Conservation (phyloP, 2,113 vertebrate species). For the Chaetodon auriga region DNA sequence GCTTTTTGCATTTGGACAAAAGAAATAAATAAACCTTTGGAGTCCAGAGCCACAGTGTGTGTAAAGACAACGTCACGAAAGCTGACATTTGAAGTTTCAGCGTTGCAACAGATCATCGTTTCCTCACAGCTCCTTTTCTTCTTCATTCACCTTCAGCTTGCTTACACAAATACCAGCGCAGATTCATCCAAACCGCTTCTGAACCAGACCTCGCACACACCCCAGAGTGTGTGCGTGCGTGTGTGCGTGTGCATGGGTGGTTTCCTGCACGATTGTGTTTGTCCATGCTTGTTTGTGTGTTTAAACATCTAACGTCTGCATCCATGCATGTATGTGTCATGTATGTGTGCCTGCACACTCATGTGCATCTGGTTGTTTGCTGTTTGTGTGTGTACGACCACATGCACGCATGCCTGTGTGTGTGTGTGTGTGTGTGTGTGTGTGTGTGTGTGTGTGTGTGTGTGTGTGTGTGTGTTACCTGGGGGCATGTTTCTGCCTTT, state of each 20-base stretch:
- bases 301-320: neutral
- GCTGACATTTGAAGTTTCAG: neutral
- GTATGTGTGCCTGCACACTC: neutral
- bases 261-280: conserved; percentile 10
- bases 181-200: conserved; percentile 35
- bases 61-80: neutral
- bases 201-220: conserved; percentile 33
- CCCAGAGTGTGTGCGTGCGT: neutral
- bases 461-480: conserved; percentile 74
- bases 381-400: conserved; percentile 24
- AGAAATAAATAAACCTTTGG: neutral
- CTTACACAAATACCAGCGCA: conserved; percentile 36
- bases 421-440: conserved; percentile 35
- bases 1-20: neutral
- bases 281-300: conserved; percentile 15
- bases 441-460: conserved; percentile 30
- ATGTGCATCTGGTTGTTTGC: conserved; percentile 20
- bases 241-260: conserved; percentile 22
- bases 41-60: neutral
- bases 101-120: neutral
- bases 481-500: conserved; percentile 83
- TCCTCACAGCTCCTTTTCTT: neutral
- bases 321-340: neutral
- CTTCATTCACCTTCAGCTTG: neutral
- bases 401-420: conserved; percentile 1